Base-by-base conservation (phyloP, 2,797 vertebrate genomes). In the Sciurus carolinensis region DNA sequence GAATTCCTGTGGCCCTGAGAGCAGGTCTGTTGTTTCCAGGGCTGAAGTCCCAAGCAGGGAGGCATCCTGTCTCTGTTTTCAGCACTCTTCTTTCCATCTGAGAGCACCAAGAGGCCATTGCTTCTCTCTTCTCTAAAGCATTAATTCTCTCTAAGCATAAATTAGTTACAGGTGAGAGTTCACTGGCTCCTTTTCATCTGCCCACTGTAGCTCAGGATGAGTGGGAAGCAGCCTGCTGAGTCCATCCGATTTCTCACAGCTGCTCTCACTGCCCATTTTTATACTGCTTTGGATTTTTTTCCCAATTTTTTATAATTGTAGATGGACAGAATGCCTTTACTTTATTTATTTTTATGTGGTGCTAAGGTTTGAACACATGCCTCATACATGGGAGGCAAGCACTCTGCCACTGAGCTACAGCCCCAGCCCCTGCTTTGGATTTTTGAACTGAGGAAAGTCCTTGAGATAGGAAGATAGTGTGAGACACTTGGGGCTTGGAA, bases 1-100 rank as follows among this genome's bases (percentile, higher is more conserved):
- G 82, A 87, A 90, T 95, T 87, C 88, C 73, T 87, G 64, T n/a
- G 66, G 81, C 88, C 39, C 36, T 4, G 28, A 79, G 75, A 90
- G 47, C 66, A n/a, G 50, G 28, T 85, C 75, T 52, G 10, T 18
- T 87, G 28, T 82, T 91, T 85, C 20, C 36, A 52, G 36, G 66
- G 42, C 36, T 82, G 39, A 64, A 59, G 47, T 44, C 62, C 87
- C 54, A 39, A 79, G 90, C 28, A 62, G 44, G 39, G 2, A 7
- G 50, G 42, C 62, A 7, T 44, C 5, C 5, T 39, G 5, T 20
- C 15, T 59, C 24, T 71, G 30, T 18, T 52, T 82, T n/a, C 44
- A 66, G 22, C 50, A 22, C 1, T 28, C 1, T 54, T 15, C 13
- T 84, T 86, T 62, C 22, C n/a, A 44, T 52, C 13, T 18, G 26